Percentiles rank a stretch among this genome's conserved stretches.
phyloP scores from a whole-genome alignment of 2,888 invertebrate genomes.

The Willowsia nigromaculata region DNA sequence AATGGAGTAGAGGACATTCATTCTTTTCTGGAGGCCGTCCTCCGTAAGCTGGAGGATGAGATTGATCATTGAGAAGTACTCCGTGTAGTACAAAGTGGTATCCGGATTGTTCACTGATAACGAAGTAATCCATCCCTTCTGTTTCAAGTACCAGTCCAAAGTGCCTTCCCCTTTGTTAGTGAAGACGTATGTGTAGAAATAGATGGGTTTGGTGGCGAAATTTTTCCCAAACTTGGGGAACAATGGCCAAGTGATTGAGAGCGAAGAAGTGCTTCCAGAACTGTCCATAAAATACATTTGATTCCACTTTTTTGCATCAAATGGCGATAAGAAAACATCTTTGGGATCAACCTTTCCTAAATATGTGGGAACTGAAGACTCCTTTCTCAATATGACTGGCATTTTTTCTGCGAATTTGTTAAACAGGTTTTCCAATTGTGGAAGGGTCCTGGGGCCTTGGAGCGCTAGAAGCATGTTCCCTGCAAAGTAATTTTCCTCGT shows the following conservation, averaged over 20 bases:
- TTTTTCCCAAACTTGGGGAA: slow-evolving; percentile 35
- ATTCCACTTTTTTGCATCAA: slow-evolving; percentile 54
- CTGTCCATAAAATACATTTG: slow-evolving; percentile 6
- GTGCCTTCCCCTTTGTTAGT: neutral
- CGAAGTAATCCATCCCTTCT: slow-evolving; percentile 45
- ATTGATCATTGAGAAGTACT: slow-evolving; percentile 16
- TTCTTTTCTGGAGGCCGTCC: neutral
- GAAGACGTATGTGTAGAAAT: slow-evolving; percentile 41
- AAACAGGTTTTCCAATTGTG: slow-evolving; percentile 8
- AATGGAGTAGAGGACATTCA: neutral
- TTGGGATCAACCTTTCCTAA: neutral
- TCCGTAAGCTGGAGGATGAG: slow-evolving; percentile 28
- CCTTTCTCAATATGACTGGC: neutral
- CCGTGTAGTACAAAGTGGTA: neutral
- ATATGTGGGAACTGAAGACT: neutral
- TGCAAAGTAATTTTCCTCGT: neutral
- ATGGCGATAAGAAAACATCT: neutral
- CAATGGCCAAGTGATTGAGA: neutral
- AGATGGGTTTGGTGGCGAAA: slow-evolving; percentile 37
- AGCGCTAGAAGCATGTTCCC: slow-evolving; percentile 34
- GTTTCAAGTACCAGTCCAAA: slow-evolving; percentile 49
- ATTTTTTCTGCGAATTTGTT: neutral
- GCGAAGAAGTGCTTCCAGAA: neutral
- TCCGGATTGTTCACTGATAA: neutral
- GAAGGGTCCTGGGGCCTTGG: slow-evolving; percentile 12